Conservation (phyloP, 2,113 vertebrate species). For the Protobothrops mucrosquamatus region DNA sequence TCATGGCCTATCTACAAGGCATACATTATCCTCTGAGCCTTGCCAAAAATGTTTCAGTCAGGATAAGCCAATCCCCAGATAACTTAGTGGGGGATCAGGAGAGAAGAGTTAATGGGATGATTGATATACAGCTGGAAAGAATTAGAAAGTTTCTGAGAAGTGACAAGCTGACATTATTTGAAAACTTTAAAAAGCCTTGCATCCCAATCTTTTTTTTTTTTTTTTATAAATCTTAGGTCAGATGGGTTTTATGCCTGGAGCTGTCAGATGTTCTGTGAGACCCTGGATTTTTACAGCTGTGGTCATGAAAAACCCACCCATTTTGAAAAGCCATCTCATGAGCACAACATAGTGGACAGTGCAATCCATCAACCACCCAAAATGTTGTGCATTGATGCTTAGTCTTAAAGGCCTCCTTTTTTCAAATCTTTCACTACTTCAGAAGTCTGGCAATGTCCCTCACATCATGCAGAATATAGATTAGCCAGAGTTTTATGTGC, state of each 20-base stretch:
- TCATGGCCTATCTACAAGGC: slow-evolving; percentile 80
- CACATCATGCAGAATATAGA: background rate
- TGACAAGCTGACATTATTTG: slow-evolving; percentile 55
- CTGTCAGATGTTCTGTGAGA: slow-evolving; percentile 33
- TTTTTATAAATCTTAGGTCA: slow-evolving; percentile 32
- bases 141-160: slow-evolving; percentile 61
- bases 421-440: background rate
- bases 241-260: slow-evolving; percentile 35
- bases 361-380: background rate
- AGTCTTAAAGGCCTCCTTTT: background rate
- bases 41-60: slow-evolving; percentile 57
- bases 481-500: background rate
- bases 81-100: slow-evolving; percentile 62
- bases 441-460: background rate
- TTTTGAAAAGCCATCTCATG: background rate
- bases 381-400: background rate
- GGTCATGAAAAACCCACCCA: slow-evolving; percentile 6
- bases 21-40: slow-evolving; percentile 75
- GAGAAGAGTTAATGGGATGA: slow-evolving; percentile 72
- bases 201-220: slow-evolving; percentile 5
- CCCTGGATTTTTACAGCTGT: background rate
- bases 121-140: slow-evolving; percentile 80
- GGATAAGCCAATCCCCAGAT: slow-evolving; percentile 63
- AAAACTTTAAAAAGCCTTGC: slow-evolving; percentile 31
- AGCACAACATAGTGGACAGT: background rate